These are phyloP conservation scores for Crax fasciolata DNA, from an alignment of 2,797 vertebrate genomes.

Conservation along the genomic window DNA sequence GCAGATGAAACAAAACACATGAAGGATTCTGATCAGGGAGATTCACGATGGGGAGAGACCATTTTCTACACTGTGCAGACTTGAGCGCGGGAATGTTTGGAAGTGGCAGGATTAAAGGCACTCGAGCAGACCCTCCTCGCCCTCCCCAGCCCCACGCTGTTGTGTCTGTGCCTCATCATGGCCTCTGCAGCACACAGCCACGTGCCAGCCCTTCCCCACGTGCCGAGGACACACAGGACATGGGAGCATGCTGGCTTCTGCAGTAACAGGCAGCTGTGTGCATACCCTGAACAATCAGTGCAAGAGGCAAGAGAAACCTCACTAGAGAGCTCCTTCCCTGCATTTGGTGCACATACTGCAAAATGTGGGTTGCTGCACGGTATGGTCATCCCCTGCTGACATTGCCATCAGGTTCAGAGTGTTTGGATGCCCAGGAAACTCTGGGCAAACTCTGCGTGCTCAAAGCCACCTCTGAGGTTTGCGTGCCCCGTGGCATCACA, in stretches of 20 bases:
- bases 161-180: accelerated
- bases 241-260: neutral
- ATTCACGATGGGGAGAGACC: neutral
- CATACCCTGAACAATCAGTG: too few species aligned
- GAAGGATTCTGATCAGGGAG: accelerated
- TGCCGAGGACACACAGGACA: neutral
- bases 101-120: neutral
- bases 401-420: accelerated
- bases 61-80: neutral
- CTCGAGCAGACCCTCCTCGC: neutral
- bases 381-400: neutral
- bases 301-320: neutral
- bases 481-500: neutral
- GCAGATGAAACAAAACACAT: neutral
- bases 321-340: neutral
- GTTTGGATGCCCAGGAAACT: neutral
- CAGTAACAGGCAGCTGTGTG: neutral
- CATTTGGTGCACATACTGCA: neutral
- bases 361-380: neutral
- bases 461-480: neutral
- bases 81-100: neutral
- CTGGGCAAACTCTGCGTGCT: neutral
- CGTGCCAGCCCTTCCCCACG: accelerated
- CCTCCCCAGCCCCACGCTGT: neutral
- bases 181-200: too few species aligned